Percentiles rank a stretch among this genome's conserved stretches.
These are phyloP conservation scores for Platanista minor DNA, from an alignment of 2,113 vertebrate genomes.

Conservation along the genomic window DNA sequence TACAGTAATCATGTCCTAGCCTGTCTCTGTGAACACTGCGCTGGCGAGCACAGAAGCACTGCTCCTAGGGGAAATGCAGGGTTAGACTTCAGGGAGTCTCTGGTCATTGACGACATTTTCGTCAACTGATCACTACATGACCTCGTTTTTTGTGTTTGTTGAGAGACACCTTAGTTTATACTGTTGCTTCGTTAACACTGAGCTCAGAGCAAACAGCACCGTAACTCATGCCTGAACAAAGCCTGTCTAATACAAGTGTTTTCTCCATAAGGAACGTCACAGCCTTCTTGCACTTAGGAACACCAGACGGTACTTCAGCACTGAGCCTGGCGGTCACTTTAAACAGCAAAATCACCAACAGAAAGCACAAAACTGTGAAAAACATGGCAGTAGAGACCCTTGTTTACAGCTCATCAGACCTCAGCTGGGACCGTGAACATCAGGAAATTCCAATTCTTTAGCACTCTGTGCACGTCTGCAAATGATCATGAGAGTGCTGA, in stretches of 20 bases:
- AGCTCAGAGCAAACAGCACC: background rate
- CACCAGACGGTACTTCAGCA: background rate
- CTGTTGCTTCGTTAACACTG: too few relatives aligned
- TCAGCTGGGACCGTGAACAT: background rate
- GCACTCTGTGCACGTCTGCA: background rate
- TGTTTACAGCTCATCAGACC: background rate
- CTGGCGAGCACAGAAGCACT: rapidly evolving
- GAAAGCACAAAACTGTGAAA: background rate
- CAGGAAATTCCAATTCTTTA: background rate
- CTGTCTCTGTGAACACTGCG: background rate
- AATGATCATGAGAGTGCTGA: background rate
- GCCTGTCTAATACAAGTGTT: background rate
- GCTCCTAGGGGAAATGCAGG: background rate
- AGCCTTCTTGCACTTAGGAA: background rate
- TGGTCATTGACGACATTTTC: background rate
- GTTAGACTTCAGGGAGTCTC: background rate
- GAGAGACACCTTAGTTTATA: background rate
- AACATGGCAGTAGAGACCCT: background rate
- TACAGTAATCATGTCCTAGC: background rate
- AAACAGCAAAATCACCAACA: background rate
- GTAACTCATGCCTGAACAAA: background rate
- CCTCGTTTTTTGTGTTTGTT: background rate
- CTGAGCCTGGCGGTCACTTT: background rate
- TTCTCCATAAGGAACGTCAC: background rate
- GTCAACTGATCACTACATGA: background rate